Evolutionary conservation across 2,113 vertebrate species (phyloP), one percentile per base, ranked within the genome.

Genomic region (Ammodytes dubius): DNA sequence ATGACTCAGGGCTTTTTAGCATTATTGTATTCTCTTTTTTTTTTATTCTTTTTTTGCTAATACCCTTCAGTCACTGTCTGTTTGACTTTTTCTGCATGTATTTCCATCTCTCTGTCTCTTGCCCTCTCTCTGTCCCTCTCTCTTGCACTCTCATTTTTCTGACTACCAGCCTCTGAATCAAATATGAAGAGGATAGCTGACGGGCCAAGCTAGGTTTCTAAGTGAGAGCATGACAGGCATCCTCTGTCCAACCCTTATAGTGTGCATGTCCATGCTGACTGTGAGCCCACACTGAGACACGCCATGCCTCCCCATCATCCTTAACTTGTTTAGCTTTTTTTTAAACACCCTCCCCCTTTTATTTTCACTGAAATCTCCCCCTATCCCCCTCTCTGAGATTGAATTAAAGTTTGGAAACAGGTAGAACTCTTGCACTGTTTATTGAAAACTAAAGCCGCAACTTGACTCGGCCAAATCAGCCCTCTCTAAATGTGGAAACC

Each of bases 141-240:
- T n/a, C 56, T 74, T 19, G 35, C 77, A 47, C 15, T 70, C 46
- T 72, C 15, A 56, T 74, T 59, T 74, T 80, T 69, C 35, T 67
- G 11, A 69, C 57, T 75, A 15, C 15, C 40, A 74, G 47, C 56
- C 70, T 82, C 46, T 70, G 79, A 87, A 87, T 72, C 58, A 60
- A 82, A 54, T 83, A 77, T 19, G 57, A 57, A 58, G 50, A 84
- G 80, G 52, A 79, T 66, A 82, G 78, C 77, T 89, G 88, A 91
- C 88, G 81, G 53, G 58, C 81, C 50, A 71, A 63, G 69, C 46
- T 67, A 67, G 60, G 71, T 74, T 89, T 90, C 64, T 85, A 65
- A 52, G 57, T 11, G n/a, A 73, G 63, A 82, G 61, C 40, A 61
- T 73, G 81, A 88, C 73, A 91, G 80, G 84, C 82, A 73, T 75